phyloP scores from a whole-genome alignment of 1,140 invertebrate species.

The Lerema accius region DNA sequence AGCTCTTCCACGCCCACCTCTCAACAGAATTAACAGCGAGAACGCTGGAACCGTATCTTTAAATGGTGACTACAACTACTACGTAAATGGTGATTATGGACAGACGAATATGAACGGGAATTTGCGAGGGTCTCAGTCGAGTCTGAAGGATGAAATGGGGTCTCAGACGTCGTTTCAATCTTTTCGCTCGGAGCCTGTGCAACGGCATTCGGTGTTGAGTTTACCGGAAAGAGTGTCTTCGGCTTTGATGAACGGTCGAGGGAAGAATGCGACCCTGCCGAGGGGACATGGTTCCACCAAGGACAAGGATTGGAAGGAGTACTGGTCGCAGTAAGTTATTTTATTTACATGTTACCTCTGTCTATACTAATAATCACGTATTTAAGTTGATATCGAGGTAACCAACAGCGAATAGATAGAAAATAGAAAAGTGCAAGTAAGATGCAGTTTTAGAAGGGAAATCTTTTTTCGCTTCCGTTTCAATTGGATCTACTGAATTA shows the following conservation, averaged over 20 bases:
- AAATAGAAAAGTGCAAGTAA: too few species aligned
- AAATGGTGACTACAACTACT: constrained; percentile 29
- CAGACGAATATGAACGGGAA: constrained; percentile 47
- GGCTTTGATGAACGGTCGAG: constrained; percentile 57
- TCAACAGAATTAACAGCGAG: constrained; percentile 53
- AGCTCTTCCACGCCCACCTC: constrained; percentile 47
- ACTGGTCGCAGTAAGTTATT: constrained; percentile 78
- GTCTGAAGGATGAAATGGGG: constrained; percentile 61
- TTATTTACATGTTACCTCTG: background rate
- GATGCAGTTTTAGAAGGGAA: too few species aligned
- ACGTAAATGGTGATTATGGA: constrained; percentile 45
- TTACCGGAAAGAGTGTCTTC: constrained; percentile 59
- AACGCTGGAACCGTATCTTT: constrained; percentile 38
- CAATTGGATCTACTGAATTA: too few species aligned
- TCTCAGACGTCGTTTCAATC: constrained; percentile 66
- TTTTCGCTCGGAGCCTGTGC: constrained; percentile 66
- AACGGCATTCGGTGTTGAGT: constrained; percentile 63
- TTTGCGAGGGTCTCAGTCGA: constrained; percentile 56
- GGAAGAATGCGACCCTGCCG: constrained; percentile 68
- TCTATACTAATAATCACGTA: too few species aligned
- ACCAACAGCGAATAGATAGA: too few species aligned
- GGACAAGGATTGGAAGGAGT: constrained; percentile 77
- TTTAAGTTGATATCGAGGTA: too few species aligned
- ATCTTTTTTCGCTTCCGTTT: too few species aligned
- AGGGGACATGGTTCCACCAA: constrained; percentile 66